These are phyloP conservation scores for Chionis minor DNA, from an alignment of 2,113 vertebrate species.

Conservation along the genomic window DNA sequence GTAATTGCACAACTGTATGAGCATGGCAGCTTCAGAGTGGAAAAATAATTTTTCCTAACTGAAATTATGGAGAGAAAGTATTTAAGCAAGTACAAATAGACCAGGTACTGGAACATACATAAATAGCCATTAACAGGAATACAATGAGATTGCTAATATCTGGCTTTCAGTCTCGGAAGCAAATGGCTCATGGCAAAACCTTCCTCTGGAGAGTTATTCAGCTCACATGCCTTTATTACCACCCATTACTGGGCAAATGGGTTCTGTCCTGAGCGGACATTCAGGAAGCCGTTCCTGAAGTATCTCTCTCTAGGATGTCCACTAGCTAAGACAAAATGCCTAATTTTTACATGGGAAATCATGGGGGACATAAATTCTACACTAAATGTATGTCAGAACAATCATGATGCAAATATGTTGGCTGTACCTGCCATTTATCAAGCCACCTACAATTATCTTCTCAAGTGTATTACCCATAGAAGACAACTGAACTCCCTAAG, in stretches of 20 bases:
- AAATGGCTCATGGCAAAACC: background rate
- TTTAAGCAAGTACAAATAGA: background rate
- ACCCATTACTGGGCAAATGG: background rate
- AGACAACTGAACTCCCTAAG: background rate
- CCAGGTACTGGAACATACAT: background rate
- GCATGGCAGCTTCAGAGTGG: background rate
- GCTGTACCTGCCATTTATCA: background rate
- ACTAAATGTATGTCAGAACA: background rate
- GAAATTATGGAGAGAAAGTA: background rate
- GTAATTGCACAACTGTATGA: background rate
- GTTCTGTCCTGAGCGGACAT: too few species aligned
- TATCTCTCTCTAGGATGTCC: background rate
- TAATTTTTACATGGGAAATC: background rate
- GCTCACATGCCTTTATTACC: background rate
- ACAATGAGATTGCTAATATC: background rate
- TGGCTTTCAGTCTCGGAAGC: background rate
- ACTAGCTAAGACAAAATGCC: background rate
- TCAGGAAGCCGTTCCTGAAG: background rate
- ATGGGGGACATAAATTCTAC: background rate
- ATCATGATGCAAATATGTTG: background rate
- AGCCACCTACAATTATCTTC: background rate
- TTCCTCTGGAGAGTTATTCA: background rate
- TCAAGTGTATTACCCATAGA: background rate
- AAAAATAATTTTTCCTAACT: background rate
- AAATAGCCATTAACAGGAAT: background rate